Evolutionary conservation across 1,140 invertebrate genomes (phyloP), one percentile per base, ranked within the genome.

Genomic region (Drosophila nigrodunni): DNA sequence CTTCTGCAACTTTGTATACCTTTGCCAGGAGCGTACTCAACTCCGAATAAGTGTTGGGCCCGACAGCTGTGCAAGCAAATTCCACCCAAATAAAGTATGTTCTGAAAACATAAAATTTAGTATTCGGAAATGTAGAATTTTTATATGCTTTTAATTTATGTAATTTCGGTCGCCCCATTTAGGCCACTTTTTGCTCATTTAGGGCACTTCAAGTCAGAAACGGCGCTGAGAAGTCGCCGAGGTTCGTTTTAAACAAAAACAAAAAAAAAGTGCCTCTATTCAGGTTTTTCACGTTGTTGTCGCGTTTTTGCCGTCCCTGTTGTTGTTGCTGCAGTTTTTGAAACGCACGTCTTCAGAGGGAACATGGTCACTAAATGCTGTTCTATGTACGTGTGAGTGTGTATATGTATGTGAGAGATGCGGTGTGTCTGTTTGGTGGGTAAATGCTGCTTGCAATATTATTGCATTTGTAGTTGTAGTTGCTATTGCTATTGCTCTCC

Each of bases 271-370:
- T 88, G 83, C 80, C 82, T 87, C 83, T 82, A 62, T 87, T 87
- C 83, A 83, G 83, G 83, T 87, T 87, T 87, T 87, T 87, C 83
- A 87, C 70, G 83, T 88, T 88, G 75, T 69, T 55, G 58, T 69
- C 76, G 83, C 79, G 59, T 75, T 78, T 67, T 69, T 78, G 78
- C 66, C 7, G 46, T 59, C 44, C 37, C 65, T 76, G 67, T 44
- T 74, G 70, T 60, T 68, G 62, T 58, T 59, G 75, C 67, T 82
- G 67, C 73, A 71, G 39, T 76, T 81, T 80, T 68, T 77, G 64
- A 59, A 80, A 87, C 83, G 83, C 83, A 83, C 85, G 85, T 88
- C 83, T 88, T 88, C 83, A 59, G 57, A 61, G 67, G 13, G 47
- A 72, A 72, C 74, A 72, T 76, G 74, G 68, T 65, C 74, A 66